Percentiles rank a stretch among this genome's conserved stretches.
Evolutionary conservation across 2,797 vertebrate genomes (phyloP).

Genomic region (Rhinella marina): DNA sequence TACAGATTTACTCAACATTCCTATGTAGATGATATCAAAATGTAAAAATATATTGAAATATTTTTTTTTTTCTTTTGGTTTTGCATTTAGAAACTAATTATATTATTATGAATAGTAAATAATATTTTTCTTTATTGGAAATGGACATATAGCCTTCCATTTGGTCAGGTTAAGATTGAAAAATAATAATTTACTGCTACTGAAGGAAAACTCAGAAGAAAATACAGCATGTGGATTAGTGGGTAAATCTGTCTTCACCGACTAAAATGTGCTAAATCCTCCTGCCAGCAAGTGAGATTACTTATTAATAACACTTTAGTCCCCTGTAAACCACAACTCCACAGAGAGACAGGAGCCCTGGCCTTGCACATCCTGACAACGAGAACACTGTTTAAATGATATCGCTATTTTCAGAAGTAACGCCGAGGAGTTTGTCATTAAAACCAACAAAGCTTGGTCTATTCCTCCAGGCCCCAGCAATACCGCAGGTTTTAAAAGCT

Average conservation of each 20-base stretch:
- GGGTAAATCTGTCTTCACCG: slow-evolving; percentile 32
- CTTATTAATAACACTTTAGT: slow-evolving; percentile 38
- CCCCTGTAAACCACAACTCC: slow-evolving; percentile 30
- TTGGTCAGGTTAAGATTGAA: slow-evolving; percentile 14
- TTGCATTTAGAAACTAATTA: neutral
- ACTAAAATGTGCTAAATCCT: slow-evolving; percentile 44
- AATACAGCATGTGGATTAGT: slow-evolving; percentile 26
- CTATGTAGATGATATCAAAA: neutral
- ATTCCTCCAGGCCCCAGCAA: slow-evolving; percentile 70
- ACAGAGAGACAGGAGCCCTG: slow-evolving; percentile 16
- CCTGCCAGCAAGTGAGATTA: slow-evolving; percentile 34
- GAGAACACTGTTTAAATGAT: slow-evolving; percentile 27
- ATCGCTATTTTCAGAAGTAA: slow-evolving; percentile 39
- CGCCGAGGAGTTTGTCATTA: slow-evolving; percentile 29
- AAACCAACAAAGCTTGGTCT: slow-evolving; percentile 57
- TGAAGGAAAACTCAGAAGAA: slow-evolving; percentile 14
- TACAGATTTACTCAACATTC: neutral
- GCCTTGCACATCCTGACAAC: slow-evolving; percentile 33
- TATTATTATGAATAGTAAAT: neutral
- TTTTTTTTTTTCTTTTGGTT: neutral
- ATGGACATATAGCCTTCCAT: neutral
- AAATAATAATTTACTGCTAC: slow-evolving; percentile 12
- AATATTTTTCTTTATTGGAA: neutral
- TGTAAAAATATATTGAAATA: neutral
- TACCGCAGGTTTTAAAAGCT: slow-evolving; percentile 81